These are phyloP conservation scores for Iselma pallidipennis DNA, from an alignment of 2,888 invertebrate species.

Conservation along the genomic window DNA sequence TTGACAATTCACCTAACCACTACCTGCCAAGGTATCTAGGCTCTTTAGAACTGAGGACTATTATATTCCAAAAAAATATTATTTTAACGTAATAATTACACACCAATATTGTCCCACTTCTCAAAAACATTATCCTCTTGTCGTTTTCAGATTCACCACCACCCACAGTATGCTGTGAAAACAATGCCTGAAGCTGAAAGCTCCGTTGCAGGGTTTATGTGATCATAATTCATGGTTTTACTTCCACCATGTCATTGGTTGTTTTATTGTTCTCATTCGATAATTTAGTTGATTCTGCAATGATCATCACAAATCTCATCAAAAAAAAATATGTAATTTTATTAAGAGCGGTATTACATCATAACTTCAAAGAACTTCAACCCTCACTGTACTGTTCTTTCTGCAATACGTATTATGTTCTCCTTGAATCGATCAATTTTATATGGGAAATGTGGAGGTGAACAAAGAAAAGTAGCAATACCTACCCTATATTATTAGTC, in stretches of 20 bases:
- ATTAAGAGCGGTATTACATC: too few relatives aligned
- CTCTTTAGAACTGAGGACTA: too few relatives aligned
- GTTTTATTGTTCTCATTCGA: conserved; percentile 34
- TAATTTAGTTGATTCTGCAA: conserved; percentile 27
- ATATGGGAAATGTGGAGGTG: background rate
- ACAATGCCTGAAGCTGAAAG: conserved; percentile 32
- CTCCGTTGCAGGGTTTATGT: conserved; percentile 30
- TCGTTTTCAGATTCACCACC: background rate
- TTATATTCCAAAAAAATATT: too few relatives aligned
- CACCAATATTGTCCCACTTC: background rate
- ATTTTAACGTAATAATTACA: background rate
- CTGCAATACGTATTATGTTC: too few relatives aligned
- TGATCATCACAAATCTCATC: conserved; percentile 8
- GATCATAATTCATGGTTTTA: conserved; percentile 39
- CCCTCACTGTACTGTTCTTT: too few relatives aligned
- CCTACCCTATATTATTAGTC: too few relatives aligned
- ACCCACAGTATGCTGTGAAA: conserved; percentile 1
- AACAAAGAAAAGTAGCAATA: background rate
- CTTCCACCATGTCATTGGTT: conserved; percentile 27
- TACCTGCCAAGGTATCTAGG: too few relatives aligned
- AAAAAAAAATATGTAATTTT: too few relatives aligned
- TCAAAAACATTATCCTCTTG: background rate
- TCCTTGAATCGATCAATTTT: too few relatives aligned
- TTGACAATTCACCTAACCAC: too few relatives aligned
- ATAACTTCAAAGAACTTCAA: too few relatives aligned